Evolutionary conservation across 2,113 vertebrate genomes (phyloP).

Genomic region (Dasyprocta punctata): DNA sequence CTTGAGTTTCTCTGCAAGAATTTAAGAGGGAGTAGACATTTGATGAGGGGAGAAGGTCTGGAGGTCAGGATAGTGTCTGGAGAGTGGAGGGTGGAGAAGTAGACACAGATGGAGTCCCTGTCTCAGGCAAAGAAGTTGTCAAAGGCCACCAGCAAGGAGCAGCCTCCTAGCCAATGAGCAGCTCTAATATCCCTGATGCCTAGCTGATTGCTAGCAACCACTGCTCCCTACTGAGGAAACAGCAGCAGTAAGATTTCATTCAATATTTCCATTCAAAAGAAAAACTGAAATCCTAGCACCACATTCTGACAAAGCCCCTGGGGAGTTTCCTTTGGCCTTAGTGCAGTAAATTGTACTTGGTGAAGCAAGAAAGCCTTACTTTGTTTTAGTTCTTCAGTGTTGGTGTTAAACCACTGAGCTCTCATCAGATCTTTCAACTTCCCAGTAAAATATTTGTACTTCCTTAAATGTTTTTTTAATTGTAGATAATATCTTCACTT

Average conservation of each 20-base stretch:
- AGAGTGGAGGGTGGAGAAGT: neutral
- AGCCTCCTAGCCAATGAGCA: neutral
- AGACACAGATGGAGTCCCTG: neutral
- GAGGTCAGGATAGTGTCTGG: neutral
- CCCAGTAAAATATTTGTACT: neutral
- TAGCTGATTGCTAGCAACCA: neutral
- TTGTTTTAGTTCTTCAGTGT: neutral
- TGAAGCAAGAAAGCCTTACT: slow-evolving; percentile 5
- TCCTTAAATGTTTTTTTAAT: neutral
- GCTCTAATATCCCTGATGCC: neutral
- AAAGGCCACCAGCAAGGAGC: neutral
- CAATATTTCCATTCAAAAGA: neutral
- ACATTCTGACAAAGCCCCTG: neutral
- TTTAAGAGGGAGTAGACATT: neutral
- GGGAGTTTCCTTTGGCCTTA: neutral
- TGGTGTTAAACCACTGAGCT: neutral
- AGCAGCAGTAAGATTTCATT: neutral
- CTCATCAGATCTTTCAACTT: slow-evolving; percentile 25
- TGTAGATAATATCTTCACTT: neutral
- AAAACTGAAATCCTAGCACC: neutral
- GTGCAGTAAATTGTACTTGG: slow-evolving; percentile 20
- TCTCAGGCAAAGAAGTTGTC: neutral
- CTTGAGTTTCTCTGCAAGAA: neutral
- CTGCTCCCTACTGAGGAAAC: neutral
- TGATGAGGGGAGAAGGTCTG: neutral